Percentiles rank a stretch among this genome's conserved stretches.
Evolutionary conservation across 2,797 vertebrate species (phyloP).

Genomic region (Anguilla pacifica): DNA sequence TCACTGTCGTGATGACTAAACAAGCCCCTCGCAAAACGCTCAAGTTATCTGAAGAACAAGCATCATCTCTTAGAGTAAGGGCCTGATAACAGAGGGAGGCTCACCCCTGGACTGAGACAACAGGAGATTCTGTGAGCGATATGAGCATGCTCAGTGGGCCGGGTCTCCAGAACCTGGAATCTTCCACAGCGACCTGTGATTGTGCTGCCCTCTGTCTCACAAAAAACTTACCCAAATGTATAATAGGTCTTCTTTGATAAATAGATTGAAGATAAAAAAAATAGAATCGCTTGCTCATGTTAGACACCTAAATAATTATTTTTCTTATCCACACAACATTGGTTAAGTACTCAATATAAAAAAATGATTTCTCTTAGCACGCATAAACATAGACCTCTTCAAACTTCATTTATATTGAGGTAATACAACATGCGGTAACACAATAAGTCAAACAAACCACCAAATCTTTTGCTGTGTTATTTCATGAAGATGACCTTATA

Average conservation of each 20-base stretch:
- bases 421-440: background rate
- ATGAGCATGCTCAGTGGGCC: conserved; percentile 47
- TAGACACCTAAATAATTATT: background rate
- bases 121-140: conserved; percentile 36
- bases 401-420: background rate
- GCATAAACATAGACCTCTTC: background rate
- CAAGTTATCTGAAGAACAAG: conserved; percentile 48
- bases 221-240: background rate
- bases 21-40: conserved; percentile 41
- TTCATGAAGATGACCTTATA: background rate
- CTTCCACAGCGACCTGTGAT: conserved; percentile 35
- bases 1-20: conserved; percentile 56
- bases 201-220: background rate
- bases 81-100: conserved; percentile 54
- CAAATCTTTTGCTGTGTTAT: background rate
- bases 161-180: background rate
- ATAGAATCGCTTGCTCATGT: background rate
- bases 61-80: conserved; percentile 49
- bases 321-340: conserved; percentile 11
- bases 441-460: background rate
- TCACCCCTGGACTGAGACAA: conserved; percentile 56
- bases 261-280: background rate
- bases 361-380: background rate
- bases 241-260: conserved; percentile 27
- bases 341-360: background rate